phyloP scores from a whole-genome alignment of 1,140 invertebrate species.

The Adelges cooleyi region DNA sequence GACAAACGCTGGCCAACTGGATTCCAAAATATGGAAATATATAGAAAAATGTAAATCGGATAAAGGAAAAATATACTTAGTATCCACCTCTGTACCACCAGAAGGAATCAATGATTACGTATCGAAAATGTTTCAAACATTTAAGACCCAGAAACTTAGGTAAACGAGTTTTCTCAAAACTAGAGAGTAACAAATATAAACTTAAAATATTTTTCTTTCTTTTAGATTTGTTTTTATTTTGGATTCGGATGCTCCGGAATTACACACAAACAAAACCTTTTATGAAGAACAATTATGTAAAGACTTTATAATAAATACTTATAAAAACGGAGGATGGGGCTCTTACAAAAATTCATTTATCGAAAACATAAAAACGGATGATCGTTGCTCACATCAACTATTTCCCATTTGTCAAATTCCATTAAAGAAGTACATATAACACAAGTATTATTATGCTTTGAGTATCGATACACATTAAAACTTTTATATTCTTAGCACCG shows the following conservation, averaged over 20 bases:
- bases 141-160: not conserved
- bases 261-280: conserved; percentile 48
- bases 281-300: conserved; percentile 52
- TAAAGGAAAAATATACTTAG: not conserved
- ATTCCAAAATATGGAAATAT: not conserved
- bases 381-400: too few relatives aligned
- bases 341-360: conserved; percentile 42
- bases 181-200: conserved; percentile 49
- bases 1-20: too few relatives aligned
- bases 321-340: conserved; percentile 62
- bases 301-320: conserved; percentile 68
- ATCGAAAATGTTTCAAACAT: not conserved
- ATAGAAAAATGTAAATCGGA: not conserved
- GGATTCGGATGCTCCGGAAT: conserved; percentile 51
- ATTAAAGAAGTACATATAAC: too few relatives aligned
- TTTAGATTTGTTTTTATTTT: conserved; percentile 50
- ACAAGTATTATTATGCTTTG: too few relatives aligned
- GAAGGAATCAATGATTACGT: not conserved
- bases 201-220: too few relatives aligned
- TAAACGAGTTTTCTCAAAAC: not conserved
- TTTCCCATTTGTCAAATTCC: too few relatives aligned
- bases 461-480: too few relatives aligned
- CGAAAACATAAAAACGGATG: too few relatives aligned
- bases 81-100: not conserved
- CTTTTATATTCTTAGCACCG: too few relatives aligned